phyloP scores from a whole-genome alignment of 2,888 invertebrate genomes.

The Thera britannica region DNA sequence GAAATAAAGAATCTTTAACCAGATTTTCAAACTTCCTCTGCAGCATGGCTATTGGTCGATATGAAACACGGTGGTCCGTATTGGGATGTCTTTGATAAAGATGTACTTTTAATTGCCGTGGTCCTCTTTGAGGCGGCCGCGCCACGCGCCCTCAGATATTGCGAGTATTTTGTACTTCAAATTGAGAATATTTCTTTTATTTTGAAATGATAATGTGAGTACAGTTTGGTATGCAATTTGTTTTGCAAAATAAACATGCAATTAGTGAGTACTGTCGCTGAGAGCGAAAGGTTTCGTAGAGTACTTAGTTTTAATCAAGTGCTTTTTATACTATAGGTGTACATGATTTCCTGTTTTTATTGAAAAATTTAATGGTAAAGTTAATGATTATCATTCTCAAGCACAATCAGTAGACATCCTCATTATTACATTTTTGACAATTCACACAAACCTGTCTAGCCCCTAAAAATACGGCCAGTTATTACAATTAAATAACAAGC shows the following conservation, averaged over 20 bases:
- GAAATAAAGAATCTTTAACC: background rate
- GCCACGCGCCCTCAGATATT: conserved; percentile 58
- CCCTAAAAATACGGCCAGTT: too few species aligned
- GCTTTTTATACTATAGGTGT: background rate
- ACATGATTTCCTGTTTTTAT: too few species aligned
- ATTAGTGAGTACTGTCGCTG: conserved; percentile 18
- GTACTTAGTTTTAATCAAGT: conserved; percentile 2
- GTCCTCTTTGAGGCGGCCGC: conserved; percentile 72
- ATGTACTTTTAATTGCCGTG: conserved; percentile 81
- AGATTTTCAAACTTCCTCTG: conserved; percentile 6
- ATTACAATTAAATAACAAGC: too few species aligned
- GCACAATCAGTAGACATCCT: too few species aligned
- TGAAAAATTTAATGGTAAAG: too few species aligned
- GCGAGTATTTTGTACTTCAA: conserved; percentile 33
- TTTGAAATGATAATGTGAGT: conserved; percentile 24
- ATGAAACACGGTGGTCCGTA: conserved; percentile 74
- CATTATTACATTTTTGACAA: too few species aligned
- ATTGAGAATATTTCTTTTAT: conserved; percentile 36
- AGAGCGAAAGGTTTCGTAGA: conserved; percentile 4
- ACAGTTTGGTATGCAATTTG: conserved; percentile 22
- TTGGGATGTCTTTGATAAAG: conserved; percentile 78
- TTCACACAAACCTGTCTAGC: too few species aligned
- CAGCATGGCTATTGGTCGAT: conserved; percentile 53
- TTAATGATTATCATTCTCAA: too few species aligned
- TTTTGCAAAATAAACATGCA: conserved; percentile 19